Evolutionary conservation across 2,113 vertebrate species (phyloP).

Genomic region (Oenanthe melanoleuca): DNA sequence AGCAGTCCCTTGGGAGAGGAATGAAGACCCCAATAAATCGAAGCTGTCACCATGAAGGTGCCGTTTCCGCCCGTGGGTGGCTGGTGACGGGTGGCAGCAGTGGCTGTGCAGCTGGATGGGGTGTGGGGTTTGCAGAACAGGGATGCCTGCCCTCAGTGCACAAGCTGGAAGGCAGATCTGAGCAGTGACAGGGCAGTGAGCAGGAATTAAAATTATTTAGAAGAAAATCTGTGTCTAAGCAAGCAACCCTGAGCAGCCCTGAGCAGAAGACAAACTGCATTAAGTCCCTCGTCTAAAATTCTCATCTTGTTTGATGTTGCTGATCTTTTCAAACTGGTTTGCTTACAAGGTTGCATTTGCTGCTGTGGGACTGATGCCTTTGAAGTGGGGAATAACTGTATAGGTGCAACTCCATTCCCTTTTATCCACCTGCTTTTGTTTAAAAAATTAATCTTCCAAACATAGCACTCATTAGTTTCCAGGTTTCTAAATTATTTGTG

Average conservation of each 20-base stretch:
- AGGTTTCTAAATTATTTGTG: neutral
- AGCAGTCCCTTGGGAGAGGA: neutral
- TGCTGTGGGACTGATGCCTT: neutral
- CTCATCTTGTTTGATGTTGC: neutral
- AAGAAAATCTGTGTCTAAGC: neutral
- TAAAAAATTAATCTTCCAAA: neutral
- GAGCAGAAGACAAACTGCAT: neutral
- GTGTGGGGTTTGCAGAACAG: fast-evolving
- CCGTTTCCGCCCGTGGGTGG: neutral
- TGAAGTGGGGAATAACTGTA: neutral
- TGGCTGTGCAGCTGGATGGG: neutral
- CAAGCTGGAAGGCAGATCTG: neutral
- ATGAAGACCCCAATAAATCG: neutral
- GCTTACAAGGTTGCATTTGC: neutral
- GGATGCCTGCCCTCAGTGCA: fast-evolving
- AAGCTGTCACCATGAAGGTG: neutral
- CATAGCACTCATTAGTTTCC: neutral
- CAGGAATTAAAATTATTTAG: neutral
- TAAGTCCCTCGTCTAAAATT: neutral
- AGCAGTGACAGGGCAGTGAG: neutral
- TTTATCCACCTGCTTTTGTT: neutral
- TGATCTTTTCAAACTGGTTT: neutral
- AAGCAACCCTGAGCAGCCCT: neutral
- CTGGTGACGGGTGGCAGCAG: neutral
- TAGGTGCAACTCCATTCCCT: neutral